Conservation (phyloP, 2,888 invertebrate genomes). For the Gandaritis pyraliata region DNA sequence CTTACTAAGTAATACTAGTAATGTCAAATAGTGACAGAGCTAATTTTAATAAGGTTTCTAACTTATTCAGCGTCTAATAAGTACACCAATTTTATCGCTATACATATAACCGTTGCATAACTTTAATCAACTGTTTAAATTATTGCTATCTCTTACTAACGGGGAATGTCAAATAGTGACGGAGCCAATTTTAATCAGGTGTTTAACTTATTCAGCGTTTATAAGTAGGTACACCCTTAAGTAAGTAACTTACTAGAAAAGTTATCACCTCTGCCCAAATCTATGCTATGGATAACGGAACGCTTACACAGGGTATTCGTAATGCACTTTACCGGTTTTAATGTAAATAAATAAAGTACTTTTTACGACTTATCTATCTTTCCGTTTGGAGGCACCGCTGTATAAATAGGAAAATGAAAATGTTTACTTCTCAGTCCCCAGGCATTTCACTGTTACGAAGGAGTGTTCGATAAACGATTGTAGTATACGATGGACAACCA, state of each 20-base stretch:
- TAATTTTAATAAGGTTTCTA: no score
- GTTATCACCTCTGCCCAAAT: neutral
- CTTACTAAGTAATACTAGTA: no score
- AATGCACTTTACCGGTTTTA: neutral
- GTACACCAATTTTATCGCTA: no score
- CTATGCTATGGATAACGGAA: neutral
- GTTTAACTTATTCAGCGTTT: neutral
- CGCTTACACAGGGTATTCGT: no score
- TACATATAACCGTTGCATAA: no score
- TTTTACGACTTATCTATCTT: conserved; percentile 18
- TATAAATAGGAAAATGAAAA: conserved; percentile 33
- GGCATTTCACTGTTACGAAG: conserved; percentile 24
- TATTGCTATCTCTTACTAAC: no score
- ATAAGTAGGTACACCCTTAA: no score
- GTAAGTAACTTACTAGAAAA: no score
- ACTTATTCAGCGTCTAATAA: neutral
- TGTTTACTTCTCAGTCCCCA: conserved; percentile 33
- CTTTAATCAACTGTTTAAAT: no score
- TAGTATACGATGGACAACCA: conserved; percentile 33
- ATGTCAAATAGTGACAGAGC: no score
- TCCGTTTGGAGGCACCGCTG: conserved; percentile 9
- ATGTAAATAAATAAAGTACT: conserved; percentile 8
- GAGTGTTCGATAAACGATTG: conserved; percentile 7
- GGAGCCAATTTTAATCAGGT: no score
- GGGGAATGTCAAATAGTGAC: no score